Evolutionary conservation across 2,113 vertebrate genomes (phyloP).

Genomic region (Sminthopsis crassicaudata): DNA sequence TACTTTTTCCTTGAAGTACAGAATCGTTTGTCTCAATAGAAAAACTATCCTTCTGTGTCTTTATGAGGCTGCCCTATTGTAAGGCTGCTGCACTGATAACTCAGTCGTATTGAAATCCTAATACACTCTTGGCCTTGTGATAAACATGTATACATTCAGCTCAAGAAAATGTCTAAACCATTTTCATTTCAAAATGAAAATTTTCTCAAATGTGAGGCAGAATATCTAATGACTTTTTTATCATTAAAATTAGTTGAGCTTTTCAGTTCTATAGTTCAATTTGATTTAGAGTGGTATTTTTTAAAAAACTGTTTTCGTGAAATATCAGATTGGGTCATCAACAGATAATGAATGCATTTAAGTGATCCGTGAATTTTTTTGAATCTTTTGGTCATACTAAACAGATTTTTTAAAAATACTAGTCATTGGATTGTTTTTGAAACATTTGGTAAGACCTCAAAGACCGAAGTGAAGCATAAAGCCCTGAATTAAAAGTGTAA

Average conservation of each 20-base stretch:
- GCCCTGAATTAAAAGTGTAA: conserved; percentile 42
- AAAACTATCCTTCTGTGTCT: conserved; percentile 52
- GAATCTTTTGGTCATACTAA: conserved; percentile 39
- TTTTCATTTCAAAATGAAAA: conserved; percentile 59
- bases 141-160: conserved; percentile 20
- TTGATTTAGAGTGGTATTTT: conserved; percentile 61
- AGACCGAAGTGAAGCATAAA: conserved; percentile 48
- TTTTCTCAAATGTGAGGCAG: conserved; percentile 51
- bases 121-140: conserved; percentile 33
- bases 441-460: conserved; percentile 46
- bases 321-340: conserved; percentile 55
- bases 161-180: conserved; percentile 59
- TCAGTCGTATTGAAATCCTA: conserved; percentile 57
- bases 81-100: conserved; percentile 62
- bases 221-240: conserved; percentile 33
- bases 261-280: conserved; percentile 62
- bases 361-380: conserved; percentile 54
- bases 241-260: conserved; percentile 47
- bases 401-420: conserved; percentile 48
- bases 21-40: conserved; percentile 64
- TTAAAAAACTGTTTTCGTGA: conserved; percentile 52
- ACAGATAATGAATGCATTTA: conserved; percentile 44
- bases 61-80: conserved; percentile 64
- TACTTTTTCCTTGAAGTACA: conserved; percentile 71
- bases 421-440: conserved; percentile 50